phyloP scores from a whole-genome alignment of 2,797 vertebrate genomes.

The Numenius phaeopus region DNA sequence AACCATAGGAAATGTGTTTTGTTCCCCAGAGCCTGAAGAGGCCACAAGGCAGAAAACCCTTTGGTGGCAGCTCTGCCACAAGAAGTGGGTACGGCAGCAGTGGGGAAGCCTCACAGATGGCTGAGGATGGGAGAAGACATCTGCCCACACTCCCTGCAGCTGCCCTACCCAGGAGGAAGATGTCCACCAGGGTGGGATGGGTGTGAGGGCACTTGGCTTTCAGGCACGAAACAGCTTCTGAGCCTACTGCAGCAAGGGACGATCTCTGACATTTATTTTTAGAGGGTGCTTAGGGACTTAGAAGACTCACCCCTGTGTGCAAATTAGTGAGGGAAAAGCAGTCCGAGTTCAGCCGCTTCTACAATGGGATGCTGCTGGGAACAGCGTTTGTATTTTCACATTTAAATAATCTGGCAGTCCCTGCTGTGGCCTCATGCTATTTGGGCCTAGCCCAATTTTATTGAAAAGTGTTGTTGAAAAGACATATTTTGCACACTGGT shows the following conservation, averaged over 20 bases:
- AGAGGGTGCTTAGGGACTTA: not conserved
- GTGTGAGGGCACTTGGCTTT: rapidly evolving
- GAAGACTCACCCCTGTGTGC: not conserved
- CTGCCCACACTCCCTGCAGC: not conserved
- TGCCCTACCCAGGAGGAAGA: not conserved
- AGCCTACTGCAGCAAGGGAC: not conserved
- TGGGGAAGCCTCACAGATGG: not conserved
- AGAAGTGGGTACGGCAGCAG: not conserved
- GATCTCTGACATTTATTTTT: not conserved
- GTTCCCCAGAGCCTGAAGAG: not conserved
- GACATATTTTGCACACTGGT: not conserved
- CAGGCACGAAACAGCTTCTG: not conserved
- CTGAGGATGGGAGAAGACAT: not conserved
- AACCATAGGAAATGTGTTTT: constrained; percentile 17
- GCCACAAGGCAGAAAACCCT: not conserved
- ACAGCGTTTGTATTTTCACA: not conserved
- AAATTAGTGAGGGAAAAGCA: not conserved
- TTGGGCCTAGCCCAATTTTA: constrained; percentile 31
- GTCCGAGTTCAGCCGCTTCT: not conserved
- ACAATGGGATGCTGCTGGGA: not conserved
- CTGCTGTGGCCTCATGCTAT: not conserved
- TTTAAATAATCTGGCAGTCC: constrained; percentile 15
- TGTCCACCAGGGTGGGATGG: rapidly evolving
- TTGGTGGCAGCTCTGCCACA: not conserved
- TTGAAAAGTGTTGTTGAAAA: constrained; percentile 44